Conservation (phyloP, 1,140 invertebrate genomes). For the Geopemphigus sp. region DNA sequence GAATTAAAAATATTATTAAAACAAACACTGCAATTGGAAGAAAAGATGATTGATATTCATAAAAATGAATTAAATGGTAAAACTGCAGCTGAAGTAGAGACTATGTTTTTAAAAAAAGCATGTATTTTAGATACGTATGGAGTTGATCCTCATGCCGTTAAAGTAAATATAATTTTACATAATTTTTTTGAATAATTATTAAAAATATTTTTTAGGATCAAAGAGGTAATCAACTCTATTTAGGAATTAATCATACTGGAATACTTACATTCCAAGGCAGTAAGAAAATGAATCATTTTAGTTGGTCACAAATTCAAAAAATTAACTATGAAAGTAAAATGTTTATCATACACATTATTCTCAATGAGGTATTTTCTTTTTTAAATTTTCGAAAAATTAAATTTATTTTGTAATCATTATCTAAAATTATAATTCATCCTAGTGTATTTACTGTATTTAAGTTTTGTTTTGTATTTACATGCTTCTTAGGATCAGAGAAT, state of each 20-base stretch:
- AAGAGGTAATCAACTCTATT: slow-evolving; percentile 82
- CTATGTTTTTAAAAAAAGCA: slow-evolving; percentile 81
- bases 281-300: slow-evolving; percentile 88
- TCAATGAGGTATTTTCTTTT: slow-evolving; percentile 62
- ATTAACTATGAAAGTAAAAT: slow-evolving; percentile 97
- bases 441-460: slow-evolving; percentile 27
- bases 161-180: slow-evolving; percentile 62
- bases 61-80: slow-evolving; percentile 73
- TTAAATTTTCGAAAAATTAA: not conserved
- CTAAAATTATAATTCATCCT: slow-evolving; percentile 4
- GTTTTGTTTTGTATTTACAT: slow-evolving; percentile 46
- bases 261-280: slow-evolving; percentile 93
- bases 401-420: slow-evolving; percentile 21
- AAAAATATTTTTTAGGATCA: slow-evolving; percentile 70
- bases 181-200: not conserved
- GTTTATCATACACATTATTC: slow-evolving; percentile 90
- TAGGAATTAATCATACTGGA: slow-evolving; percentile 92
- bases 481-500: slow-evolving; percentile 61
- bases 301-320: slow-evolving; percentile 92
- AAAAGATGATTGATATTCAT: slow-evolving; percentile 85
- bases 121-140: slow-evolving; percentile 92
- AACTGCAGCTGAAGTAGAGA: slow-evolving; percentile 73
- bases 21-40: slow-evolving; percentile 87
- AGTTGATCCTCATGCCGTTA: slow-evolving; percentile 96
- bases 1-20: slow-evolving; percentile 88